Percentiles rank a stretch among this genome's conserved stretches.
phyloP scores from a whole-genome alignment of 2,888 invertebrate species.

The Ditula angustiorana region DNA sequence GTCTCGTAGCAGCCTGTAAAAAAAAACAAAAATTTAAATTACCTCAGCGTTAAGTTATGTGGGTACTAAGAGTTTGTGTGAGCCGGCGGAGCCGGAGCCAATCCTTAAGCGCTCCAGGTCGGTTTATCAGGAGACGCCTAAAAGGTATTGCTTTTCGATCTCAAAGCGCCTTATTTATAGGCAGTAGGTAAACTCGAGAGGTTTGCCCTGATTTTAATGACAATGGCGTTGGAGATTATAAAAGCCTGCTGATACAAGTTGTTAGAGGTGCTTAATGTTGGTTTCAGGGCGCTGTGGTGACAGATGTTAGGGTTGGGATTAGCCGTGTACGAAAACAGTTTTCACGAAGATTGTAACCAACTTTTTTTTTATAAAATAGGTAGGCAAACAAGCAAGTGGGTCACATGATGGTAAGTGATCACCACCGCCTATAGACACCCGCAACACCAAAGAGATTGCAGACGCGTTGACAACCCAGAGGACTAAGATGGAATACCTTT shows the following conservation, averaged over 20 bases:
- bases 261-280: background rate
- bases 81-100: slow-evolving; percentile 2
- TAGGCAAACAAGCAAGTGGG: no score
- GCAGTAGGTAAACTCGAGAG: slow-evolving; percentile 23
- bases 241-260: background rate
- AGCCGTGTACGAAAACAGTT: no score
- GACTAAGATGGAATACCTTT: no score
- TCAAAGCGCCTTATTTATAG: slow-evolving; percentile 34
- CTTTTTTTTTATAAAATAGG: no score
- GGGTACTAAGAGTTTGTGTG: slow-evolving; percentile 16
- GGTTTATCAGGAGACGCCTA: slow-evolving; percentile 34
- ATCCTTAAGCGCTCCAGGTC: slow-evolving; percentile 22
- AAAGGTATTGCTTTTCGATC: slow-evolving; percentile 36
- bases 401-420: no score
- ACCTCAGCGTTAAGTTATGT: no score
- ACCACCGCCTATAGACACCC: no score
- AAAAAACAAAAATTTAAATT: no score
- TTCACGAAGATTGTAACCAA: no score
- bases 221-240: slow-evolving; percentile 14
- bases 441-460: no score
- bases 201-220: slow-evolving; percentile 36
- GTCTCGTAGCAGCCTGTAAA: no score
- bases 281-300: background rate
- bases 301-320: background rate
- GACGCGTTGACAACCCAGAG: no score